Evolutionary conservation across 2,113 vertebrate genomes (phyloP), one percentile per base, ranked within the genome.

Genomic region (Suricata suricatta): DNA sequence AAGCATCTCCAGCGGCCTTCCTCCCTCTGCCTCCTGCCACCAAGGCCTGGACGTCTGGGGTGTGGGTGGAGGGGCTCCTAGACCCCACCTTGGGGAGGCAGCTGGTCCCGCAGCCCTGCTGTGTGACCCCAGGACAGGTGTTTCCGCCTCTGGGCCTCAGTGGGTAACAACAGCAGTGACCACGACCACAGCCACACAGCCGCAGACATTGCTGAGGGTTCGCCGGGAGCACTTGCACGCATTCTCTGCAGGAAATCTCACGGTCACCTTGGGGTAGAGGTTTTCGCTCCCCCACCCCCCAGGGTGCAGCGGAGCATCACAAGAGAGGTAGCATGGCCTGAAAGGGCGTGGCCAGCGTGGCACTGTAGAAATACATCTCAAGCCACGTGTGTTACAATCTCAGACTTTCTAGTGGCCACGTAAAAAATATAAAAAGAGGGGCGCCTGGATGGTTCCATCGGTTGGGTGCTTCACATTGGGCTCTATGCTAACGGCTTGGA

Each of bases 1-100:
- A 96, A 98, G 96, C 91, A 95, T 17, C 90, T 38, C 91, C 90
- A 85, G 89, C 86, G 74, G 86, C 86, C 66, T 33, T 10, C 21
- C 76, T 41, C 38, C 71, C 35, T 11, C 64, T 25, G 7, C 41
- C 85, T 44, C 76, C 79, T 5, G 44, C 50, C 60, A 17, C 25
- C 0, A 0, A 76, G 77, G 84, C 41, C 52, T 15, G 23, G 63
- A n/a, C 0, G 1, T 60, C 5, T 2, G 16, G n/a, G 38, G 50
- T 44, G 63, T 0, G 7, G 86, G 44, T 25, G 63, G 38, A 77
- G 74, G 84, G 52, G 35, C 44, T 64, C 54, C 44, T 21, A 2
- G 31, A 38, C 11, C 19, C 35, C 2, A 0, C 12, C 47, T n/a
- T 2, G n/a, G 50, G 54, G 68, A 85, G 77, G 60, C 35, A 25